These are phyloP conservation scores for Phainopepla nitens DNA, from an alignment of 2,113 vertebrate species.

Conservation along the genomic window DNA sequence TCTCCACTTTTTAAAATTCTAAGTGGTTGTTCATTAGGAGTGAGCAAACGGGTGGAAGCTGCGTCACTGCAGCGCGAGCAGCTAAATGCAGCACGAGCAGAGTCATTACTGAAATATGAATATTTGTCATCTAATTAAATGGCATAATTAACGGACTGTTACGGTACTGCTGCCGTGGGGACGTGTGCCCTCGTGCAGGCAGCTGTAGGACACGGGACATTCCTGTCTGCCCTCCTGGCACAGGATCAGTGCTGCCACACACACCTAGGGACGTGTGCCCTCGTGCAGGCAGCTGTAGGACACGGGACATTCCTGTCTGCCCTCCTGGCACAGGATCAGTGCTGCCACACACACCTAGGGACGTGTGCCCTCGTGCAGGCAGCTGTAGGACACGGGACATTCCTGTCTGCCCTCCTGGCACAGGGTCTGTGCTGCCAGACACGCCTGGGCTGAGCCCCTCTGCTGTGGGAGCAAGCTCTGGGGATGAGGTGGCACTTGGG, in stretches of 20 bases:
- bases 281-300: background rate
- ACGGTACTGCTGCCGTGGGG: background rate
- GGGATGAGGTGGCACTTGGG: background rate
- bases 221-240: background rate
- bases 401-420: background rate
- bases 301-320: fast-evolving
- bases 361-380: fast-evolving
- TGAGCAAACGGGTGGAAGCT: conserved; percentile 54
- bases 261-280: fast-evolving
- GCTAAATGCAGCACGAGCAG: conserved; percentile 53
- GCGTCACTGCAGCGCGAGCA: conserved; percentile 65
- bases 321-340: fast-evolving
- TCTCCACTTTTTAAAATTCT: conserved; percentile 77
- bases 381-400: fast-evolving
- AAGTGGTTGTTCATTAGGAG: conserved; percentile 75
- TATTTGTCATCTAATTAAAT: conserved; percentile 70
- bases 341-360: background rate
- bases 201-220: fast-evolving
- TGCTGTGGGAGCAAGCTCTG: background rate
- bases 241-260: fast-evolving
- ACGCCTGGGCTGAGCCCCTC: fast-evolving
- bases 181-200: fast-evolving
- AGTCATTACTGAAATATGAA: conserved; percentile 61
- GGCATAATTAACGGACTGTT: conserved; percentile 53
- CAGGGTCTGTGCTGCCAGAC: fast-evolving